Conservation (phyloP, 2,888 invertebrate species). For the Lycophotia porphyrea region DNA sequence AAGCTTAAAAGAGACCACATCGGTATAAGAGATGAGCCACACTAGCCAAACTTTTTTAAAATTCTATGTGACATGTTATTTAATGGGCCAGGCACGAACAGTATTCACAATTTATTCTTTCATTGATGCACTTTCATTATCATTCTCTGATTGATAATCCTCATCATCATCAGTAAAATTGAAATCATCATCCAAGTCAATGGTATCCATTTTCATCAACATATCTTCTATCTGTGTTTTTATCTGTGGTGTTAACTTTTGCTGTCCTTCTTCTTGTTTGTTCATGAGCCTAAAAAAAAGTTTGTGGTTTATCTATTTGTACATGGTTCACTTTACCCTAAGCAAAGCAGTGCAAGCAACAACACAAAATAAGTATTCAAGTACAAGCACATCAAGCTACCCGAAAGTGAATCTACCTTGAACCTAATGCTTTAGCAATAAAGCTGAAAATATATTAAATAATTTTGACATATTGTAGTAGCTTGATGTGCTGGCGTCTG, state of each 20-base stretch:
- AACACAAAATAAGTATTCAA: not conserved
- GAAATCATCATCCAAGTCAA: conserved; percentile 73
- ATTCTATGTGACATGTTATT: not conserved
- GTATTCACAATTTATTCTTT: not conserved
- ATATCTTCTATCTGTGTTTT: conserved; percentile 76
- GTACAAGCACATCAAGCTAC: not conserved
- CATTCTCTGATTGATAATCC: conserved; percentile 39
- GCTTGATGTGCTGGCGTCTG: no score
- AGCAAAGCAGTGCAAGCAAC: not conserved
- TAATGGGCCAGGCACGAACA: not conserved
- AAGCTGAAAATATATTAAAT: no score
- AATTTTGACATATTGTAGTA: no score
- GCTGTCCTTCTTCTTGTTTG: conserved; percentile 85
- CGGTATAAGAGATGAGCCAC: not conserved
- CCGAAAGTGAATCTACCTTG: no score
- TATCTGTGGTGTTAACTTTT: conserved; percentile 74
- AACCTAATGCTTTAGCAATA: no score
- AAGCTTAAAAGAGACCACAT: not conserved
- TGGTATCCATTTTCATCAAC: conserved; percentile 76
- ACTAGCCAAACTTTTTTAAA: not conserved
- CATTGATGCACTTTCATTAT: conserved; percentile 29
- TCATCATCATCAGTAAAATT: conserved; percentile 64
- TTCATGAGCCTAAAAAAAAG: conserved; percentile 78
- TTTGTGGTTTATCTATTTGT: no score
- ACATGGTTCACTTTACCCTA: not conserved